These are phyloP conservation scores for Portevinia maculata DNA, from an alignment of 2,888 invertebrate species.

Conservation along the genomic window DNA sequence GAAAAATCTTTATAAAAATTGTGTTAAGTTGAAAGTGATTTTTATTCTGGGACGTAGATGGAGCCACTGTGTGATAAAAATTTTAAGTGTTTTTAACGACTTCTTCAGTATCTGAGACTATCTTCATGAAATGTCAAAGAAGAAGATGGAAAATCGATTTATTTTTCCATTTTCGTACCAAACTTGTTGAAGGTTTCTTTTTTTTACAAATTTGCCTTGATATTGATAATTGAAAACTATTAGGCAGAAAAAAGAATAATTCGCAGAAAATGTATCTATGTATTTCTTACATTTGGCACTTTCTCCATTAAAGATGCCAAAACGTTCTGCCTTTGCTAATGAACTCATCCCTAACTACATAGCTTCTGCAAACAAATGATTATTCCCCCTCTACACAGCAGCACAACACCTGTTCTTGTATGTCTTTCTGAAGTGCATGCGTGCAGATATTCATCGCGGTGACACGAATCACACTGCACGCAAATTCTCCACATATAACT, in stretches of 20 bases:
- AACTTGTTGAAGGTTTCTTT: too few relatives aligned
- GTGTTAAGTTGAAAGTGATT: background rate
- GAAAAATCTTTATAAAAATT: background rate
- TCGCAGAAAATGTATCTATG: background rate
- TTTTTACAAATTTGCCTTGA: too few relatives aligned
- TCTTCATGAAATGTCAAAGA: too few relatives aligned
- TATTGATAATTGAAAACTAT: too few relatives aligned
- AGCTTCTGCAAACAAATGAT: constrained; percentile 3
- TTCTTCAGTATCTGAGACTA: too few relatives aligned
- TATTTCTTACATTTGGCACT: background rate
- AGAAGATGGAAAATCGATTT: too few relatives aligned
- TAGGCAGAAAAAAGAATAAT: too few relatives aligned
- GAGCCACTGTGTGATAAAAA: background rate
- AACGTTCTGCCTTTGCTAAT: background rate
- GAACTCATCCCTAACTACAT: background rate
- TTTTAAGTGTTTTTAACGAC: too few relatives aligned
- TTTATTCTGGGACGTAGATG: too few relatives aligned
- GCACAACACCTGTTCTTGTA: constrained; percentile 11
- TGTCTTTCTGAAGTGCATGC: constrained; percentile 29
- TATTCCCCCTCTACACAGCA: background rate
- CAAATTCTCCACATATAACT: constrained; percentile 43
- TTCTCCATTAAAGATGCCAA: background rate
- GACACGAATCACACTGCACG: constrained; percentile 57
- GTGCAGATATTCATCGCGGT: constrained; percentile 32
- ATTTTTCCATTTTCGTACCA: too few relatives aligned